phyloP scores from a whole-genome alignment of 2,113 vertebrate species.

The Myxocyprinus asiaticus region DNA sequence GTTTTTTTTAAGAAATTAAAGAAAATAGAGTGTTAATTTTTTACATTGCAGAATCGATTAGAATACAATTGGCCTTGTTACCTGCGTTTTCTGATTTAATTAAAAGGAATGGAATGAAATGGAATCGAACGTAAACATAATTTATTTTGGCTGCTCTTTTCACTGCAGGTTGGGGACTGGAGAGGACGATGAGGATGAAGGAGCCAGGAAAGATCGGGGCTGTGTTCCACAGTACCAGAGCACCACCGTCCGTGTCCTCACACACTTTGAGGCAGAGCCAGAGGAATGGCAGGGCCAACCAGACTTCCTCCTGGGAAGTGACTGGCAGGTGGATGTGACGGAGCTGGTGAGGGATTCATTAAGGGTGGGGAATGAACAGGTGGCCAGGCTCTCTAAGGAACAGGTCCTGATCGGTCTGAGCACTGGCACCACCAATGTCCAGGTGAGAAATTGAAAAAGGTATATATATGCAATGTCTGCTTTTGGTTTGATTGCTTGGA shows the following conservation, averaged over 20 bases:
- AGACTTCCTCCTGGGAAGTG: conserved; percentile 80
- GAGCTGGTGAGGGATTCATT: conserved; percentile 86
- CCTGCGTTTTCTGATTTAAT: too few relatives aligned
- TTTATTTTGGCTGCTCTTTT: background rate
- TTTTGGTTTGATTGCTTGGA: too few relatives aligned
- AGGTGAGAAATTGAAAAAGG: conserved; percentile 72
- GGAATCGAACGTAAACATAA: too few relatives aligned
- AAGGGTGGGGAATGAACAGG: conserved; percentile 80
- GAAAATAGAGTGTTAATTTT: too few relatives aligned
- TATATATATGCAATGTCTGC: background rate
- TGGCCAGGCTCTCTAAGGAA: conserved; percentile 81
- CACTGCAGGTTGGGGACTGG: conserved; percentile 73
- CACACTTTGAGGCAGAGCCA: conserved; percentile 86
- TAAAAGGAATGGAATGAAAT: too few relatives aligned
- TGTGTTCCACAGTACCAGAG: conserved; percentile 92
- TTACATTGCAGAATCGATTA: too few relatives aligned
- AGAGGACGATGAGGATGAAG: conserved; percentile 76
- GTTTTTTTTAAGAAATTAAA: too few relatives aligned
- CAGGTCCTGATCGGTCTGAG: conserved; percentile 81
- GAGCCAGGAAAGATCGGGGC: conserved; percentile 64
- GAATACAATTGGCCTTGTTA: too few relatives aligned
- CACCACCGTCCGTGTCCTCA: conserved; percentile 86
- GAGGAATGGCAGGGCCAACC: conserved; percentile 75
- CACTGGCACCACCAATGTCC: conserved; percentile 86
- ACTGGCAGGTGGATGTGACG: conserved; percentile 93